Evolutionary conservation across 2,113 vertebrate genomes (phyloP), one percentile per base, ranked within the genome.

Genomic region (Gnathonemus longibarbis): DNA sequence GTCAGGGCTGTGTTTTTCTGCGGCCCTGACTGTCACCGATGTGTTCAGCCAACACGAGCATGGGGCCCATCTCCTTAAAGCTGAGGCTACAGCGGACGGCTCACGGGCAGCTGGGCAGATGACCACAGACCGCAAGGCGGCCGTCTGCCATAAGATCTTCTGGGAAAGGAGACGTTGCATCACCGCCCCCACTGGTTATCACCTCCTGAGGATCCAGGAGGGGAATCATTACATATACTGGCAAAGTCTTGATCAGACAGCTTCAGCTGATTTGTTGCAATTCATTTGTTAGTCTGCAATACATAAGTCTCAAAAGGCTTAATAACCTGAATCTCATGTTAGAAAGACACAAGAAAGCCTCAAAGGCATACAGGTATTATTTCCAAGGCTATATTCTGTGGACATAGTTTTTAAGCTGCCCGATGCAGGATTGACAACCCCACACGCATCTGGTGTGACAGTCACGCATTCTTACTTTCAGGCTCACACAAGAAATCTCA

Each of bases 121-220:
- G 80, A 94, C 90, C 53, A 93, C 53, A 5, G 93, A 90, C 50
- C 92, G 96, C 0, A 92, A 91, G 85, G 93, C 93, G 0, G 93
- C 94, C 0, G 91, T 92, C 92, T 96, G 94, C 88, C 90, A 94
- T 90, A 96, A 93, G 1, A 93, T 92, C 90, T 94, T 91, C 49
- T 87, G 94, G 39, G 94, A 92, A 10, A 97, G 66, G 89, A 94
- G 92, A 92, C 94, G 92, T 5, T 96, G 97, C 96, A 98, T 97
- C 91, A 53, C 1, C 89, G 8, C 42, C 62, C 87, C 74, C 88
- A 85, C 86, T 52, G 90, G 84, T 89, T 89, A 92, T 15, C n/a
- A 88, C 89, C 46, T 77, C 89, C 53, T 27, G 91, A 92, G 92
- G 89, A 88, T 92, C 92, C 90, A 62, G 39, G 6, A 88, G 42